Evolutionary conservation across 1,140 invertebrate species (phyloP), one percentile per base, ranked within the genome.

Genomic region (Drosophila pruinosa): DNA sequence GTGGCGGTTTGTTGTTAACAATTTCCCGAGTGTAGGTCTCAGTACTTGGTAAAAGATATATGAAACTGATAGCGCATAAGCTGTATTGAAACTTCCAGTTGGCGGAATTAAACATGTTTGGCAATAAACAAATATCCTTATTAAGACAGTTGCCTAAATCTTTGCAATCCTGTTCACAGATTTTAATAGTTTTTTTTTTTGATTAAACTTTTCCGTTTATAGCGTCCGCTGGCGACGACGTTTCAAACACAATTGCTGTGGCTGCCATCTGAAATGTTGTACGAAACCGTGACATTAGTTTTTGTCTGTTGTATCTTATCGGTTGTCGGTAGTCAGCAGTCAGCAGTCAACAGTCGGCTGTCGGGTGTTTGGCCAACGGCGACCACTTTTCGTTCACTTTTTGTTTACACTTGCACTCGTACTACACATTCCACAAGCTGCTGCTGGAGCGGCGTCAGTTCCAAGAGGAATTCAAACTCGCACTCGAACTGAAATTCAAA

Each of bases 1-100:
- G 54, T 24, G 91, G 83, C 14, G 90, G 81, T 22, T 89, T 86
- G 64, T 91, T 73, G 50, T 91, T 91, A 0, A 91, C 34, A 39
- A 91, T 91, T 72, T 91, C 88, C 1, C 89, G 70, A 15, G 89
- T 90, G 63, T 90, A 90, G 6, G 72, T 69, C 34, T 38, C 48
- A 12, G 53, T 22, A 43, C 38, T 62, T 34, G 48, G 50, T 34
- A 67, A 26, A 14, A 89, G 39, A 17, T 12, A 79, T 14, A 67
- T 14, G 0, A 52, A 26, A 21, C 10, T 26, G 38, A 75, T 48
- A 58, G 57, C 43, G 41, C 43, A 69, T 28, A 76, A 43, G 39
- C 61, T 63, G 36, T 48, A 48, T 34, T 68, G 31, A 41, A 67
- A 63, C 21, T 77, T 86, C 77, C 81, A 86, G 62, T 50, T 77